Percentiles rank a stretch among this genome's conserved stretches.
phyloP scores from a whole-genome alignment of 1,140 invertebrate genomes.

The Mamestra configurata region DNA sequence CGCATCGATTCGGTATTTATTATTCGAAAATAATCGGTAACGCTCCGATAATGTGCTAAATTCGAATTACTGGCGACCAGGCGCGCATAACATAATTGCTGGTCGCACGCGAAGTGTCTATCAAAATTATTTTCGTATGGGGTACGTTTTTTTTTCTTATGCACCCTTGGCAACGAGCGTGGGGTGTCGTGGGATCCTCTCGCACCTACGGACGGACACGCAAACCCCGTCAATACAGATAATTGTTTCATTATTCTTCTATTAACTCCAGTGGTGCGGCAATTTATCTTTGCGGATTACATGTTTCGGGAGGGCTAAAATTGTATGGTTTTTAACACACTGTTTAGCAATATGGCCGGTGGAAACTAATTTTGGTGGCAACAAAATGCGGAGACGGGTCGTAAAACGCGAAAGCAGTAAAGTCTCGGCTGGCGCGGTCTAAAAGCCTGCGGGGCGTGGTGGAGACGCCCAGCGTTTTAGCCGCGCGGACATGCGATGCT shows the following conservation, averaged over 20 bases:
- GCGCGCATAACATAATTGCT: conserved; percentile 74
- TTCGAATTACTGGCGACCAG: conserved; percentile 69
- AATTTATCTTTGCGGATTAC: conserved; percentile 63
- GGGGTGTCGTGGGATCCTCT: conserved; percentile 63
- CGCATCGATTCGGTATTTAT: conserved; percentile 65
- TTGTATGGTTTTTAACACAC: conserved; percentile 52
- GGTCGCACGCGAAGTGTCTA: conserved; percentile 84
- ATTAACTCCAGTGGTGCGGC: conserved; percentile 82
- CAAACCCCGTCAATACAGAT: conserved; percentile 78
- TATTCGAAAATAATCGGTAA: conserved; percentile 70
- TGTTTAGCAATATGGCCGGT: conserved; percentile 48
- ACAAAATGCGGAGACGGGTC: conserved; percentile 69
- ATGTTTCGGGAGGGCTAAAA: conserved; percentile 43
- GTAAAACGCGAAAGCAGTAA: conserved; percentile 77
- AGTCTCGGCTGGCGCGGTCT: conserved; percentile 66
- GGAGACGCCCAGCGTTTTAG: conserved; percentile 78
- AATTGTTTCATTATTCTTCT: conserved; percentile 87
- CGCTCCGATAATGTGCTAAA: conserved; percentile 83
- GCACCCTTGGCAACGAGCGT: conserved; percentile 70
- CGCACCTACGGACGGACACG: conserved; percentile 70
- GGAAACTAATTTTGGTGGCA: conserved; percentile 73
- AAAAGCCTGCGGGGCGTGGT: conserved; percentile 73
- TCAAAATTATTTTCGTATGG: conserved; percentile 83
- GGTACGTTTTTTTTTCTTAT: conserved; percentile 74
- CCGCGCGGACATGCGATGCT: conserved; percentile 72